phyloP scores from a whole-genome alignment of 2,113 vertebrate genomes.

The Psettodes erumei region DNA sequence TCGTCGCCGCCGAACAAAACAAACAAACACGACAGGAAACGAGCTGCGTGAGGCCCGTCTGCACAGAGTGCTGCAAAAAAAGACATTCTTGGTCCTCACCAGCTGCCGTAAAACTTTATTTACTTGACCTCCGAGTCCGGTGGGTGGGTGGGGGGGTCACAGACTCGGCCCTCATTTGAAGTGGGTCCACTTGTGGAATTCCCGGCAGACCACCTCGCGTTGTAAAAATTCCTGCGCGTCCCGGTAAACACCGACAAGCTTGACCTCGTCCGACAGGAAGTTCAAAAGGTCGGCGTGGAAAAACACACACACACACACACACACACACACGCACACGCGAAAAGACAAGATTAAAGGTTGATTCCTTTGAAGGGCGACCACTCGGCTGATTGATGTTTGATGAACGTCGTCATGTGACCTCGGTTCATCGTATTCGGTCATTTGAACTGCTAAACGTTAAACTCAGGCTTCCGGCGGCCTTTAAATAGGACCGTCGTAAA shows the following conservation, averaged over 20 bases:
- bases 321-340: constrained; percentile 62
- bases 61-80: constrained; percentile 27
- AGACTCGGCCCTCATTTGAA: constrained; percentile 50
- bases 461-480: constrained; percentile 23
- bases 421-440: constrained; percentile 5
- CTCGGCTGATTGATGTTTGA: not conserved
- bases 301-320: constrained; percentile 58
- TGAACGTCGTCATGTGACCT: not conserved
- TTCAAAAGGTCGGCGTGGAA: constrained; percentile 74
- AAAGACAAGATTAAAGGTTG: constrained; percentile 54
- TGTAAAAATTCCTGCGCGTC: constrained; percentile 74
- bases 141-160: no score
- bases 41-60: not conserved
- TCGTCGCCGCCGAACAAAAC: constrained; percentile 24
- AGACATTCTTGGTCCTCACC: constrained; percentile 32
- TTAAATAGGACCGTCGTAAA: constrained; percentile 29
- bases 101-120: constrained; percentile 60
- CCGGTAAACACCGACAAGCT: constrained; percentile 58
- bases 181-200: constrained; percentile 68
- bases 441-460: constrained; percentile 30
- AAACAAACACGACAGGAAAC: constrained; percentile 2
- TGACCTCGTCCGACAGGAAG: constrained; percentile 68
- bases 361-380: not conserved
- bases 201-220: constrained; percentile 64
- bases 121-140: constrained; percentile 58